Evolutionary conservation across 53 echinoderm and acorn worm species (phyloP), one percentile per base, ranked within the genome.

Genomic region (Hippasteria phrygiana): DNA sequence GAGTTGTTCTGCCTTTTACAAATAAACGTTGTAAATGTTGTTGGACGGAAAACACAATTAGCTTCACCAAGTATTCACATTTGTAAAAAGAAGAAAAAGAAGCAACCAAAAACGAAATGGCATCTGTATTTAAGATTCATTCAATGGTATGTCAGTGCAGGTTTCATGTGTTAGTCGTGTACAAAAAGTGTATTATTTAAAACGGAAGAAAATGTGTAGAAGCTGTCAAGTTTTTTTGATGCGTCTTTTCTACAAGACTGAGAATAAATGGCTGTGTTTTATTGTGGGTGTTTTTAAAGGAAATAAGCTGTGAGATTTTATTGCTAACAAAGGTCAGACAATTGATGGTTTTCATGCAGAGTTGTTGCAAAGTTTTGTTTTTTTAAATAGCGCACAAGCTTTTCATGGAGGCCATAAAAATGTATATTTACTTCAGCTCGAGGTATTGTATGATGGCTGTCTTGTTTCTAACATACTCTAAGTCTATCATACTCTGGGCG

Each of bases 141-240:
- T 66, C 29, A 34, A 51, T 76, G 37, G 79, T 38, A 59, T 20
- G 37, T 79, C 56, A 46, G 67, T 82, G 82, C 32, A 82, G 66
- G 45, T 65, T 47, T 43, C 46, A 46, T 82, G 82, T 82, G 63
- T 63, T 82, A 82, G 82, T 46, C 7, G 82, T 82, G 82, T 82
- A 82, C 82, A 82, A 82, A n/a, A 82, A 45, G 65, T 66, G 62
- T 79, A 79, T 82, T 82, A 82, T 82, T 82, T 82, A 82, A 82
- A 82, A 43, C 16, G 39, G 38, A 79, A 2, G n/a, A 55, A 53
- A 16, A 55, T 27, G 24, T 59, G 79, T 79, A 39, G 56, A 79
- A 26, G 79, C 62, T 55, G 55, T 18, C n/a, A n/a, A n/a, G 79
- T 22, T 27, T 10, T 17, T 41, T 28, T 14, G 12, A 48, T 1